Conservation (phyloP, 2,797 vertebrate species). For the Cercopithecus diana region DNA sequence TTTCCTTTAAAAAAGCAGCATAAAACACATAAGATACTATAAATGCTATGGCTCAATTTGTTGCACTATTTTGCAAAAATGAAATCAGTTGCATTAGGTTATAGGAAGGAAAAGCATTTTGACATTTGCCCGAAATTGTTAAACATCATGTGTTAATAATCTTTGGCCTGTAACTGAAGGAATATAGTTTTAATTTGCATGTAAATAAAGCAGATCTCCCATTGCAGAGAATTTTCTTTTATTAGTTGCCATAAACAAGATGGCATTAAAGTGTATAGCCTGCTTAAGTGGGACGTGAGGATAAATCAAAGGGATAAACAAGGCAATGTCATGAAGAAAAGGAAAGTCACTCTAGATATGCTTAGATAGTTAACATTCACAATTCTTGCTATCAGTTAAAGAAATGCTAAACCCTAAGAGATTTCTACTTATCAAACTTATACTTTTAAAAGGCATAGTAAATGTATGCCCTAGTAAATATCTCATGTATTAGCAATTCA, state of each 20-base stretch:
- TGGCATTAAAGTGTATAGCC: conserved; percentile 81
- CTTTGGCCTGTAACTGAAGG: conserved; percentile 85
- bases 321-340: conserved; percentile 58
- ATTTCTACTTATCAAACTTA: conserved; percentile 2
- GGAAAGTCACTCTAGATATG: conserved; percentile 28
- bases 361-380: conserved; percentile 51
- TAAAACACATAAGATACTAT: conserved; percentile 57
- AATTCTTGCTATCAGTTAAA: conserved; percentile 46
- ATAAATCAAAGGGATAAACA: conserved; percentile 83
- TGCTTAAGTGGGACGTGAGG: conserved; percentile 67
- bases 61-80: conserved; percentile 71
- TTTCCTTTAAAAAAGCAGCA: background rate
- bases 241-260: conserved; percentile 84
- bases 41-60: conserved; percentile 77
- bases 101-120: background rate
- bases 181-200: conserved; percentile 86
- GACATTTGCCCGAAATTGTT: conserved; percentile 77
- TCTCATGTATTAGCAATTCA: background rate
- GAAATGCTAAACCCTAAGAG: conserved; percentile 12
- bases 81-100: conserved; percentile 72
- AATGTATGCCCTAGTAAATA: background rate
- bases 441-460: background rate
- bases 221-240: conserved; percentile 81
- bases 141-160: conserved; percentile 80
- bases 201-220: conserved; percentile 84